A percentile compares a stretch with the other conserved stretches of the same genome.
These are phyloP conservation scores for Drosophila yakuba DNA, from an alignment of 1,140 invertebrate genomes.

Conservation along the genomic window DNA sequence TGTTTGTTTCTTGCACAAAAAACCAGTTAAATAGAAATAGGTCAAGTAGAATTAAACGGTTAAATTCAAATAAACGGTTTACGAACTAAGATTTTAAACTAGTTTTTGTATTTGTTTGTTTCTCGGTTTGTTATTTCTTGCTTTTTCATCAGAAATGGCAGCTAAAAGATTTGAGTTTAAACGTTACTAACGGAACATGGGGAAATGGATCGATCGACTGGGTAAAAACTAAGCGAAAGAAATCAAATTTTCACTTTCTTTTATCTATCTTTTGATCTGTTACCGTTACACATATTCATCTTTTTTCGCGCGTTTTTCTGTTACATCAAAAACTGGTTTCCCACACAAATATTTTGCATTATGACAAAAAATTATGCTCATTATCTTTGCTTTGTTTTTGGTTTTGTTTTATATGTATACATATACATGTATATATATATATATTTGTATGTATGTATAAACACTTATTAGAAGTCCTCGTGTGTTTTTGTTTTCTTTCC, in stretches of 20 bases:
- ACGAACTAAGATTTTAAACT: slow-evolving; percentile 69
- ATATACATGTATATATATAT: slow-evolving; percentile 20
- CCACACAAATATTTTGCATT: slow-evolving; percentile 69
- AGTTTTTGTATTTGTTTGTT: slow-evolving; percentile 28
- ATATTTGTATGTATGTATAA: slow-evolving; percentile 66
- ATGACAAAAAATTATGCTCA: slow-evolving; percentile 76
- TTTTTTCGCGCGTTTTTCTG: slow-evolving; percentile 25
- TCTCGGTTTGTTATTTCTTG: slow-evolving; percentile 5
- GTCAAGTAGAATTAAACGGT: slow-evolving; percentile 29
- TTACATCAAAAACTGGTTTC: slow-evolving; percentile 78
- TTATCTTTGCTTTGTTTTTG: slow-evolving; percentile 35
- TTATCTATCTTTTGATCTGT: slow-evolving; percentile 23
- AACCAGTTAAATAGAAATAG: slow-evolving; percentile 16
- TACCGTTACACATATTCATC: slow-evolving; percentile 6
- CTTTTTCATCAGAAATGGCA: slow-evolving; percentile 46
- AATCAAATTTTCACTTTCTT: slow-evolving; percentile 22
- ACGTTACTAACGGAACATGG: slow-evolving; percentile 28
- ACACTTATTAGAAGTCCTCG: slow-evolving; percentile 77
- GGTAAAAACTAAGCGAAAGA: slow-evolving; percentile 2
- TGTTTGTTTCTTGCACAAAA: slow-evolving; percentile 54
- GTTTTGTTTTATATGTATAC: slow-evolving; percentile 8
- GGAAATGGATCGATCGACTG: slow-evolving; percentile 15
- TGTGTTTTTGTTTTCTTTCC: slow-evolving; percentile 53
- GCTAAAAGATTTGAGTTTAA: slow-evolving; percentile 67
- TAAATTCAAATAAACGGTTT: slow-evolving; percentile 38